These are phyloP conservation scores for Cricetomys ansorgei DNA, from an alignment of 2,113 vertebrate genomes.

Conservation along the genomic window DNA sequence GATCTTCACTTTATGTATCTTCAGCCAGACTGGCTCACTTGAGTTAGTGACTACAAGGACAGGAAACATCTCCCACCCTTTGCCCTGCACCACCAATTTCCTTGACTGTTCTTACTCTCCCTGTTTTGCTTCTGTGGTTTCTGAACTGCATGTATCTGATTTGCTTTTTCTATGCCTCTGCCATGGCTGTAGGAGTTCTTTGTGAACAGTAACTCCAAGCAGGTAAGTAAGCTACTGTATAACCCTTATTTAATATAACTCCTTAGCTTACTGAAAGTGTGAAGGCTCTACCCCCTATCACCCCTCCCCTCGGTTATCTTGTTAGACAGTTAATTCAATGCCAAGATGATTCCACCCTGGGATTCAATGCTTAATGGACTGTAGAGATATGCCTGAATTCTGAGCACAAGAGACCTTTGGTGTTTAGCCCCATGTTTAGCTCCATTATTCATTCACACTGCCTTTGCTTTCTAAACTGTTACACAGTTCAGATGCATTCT, in stretches of 20 bases:
- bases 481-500: background rate
- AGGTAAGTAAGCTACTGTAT: slow-evolving; percentile 92
- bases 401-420: background rate
- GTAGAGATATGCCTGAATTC: slow-evolving; percentile 21
- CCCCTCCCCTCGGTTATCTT: background rate
- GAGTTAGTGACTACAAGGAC: background rate
- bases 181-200: slow-evolving; percentile 99
- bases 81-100: background rate
- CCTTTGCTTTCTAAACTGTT: slow-evolving; percentile 48
- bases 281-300: too few relatives aligned
- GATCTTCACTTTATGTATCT: background rate
- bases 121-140: slow-evolving; percentile 88
- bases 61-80: background rate
- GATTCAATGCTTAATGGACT: slow-evolving; percentile 4
- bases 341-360: background rate
- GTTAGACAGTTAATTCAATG: background rate
- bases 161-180: slow-evolving; percentile 97
- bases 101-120: slow-evolving; percentile 76
- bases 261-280: slow-evolving; percentile 20
- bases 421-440: background rate
- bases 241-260: slow-evolving; percentile 37
- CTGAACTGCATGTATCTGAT: slow-evolving; percentile 93
- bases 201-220: slow-evolving; percentile 97
- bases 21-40: background rate
- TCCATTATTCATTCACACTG: background rate